These are phyloP conservation scores for Hypotaenidia okinawae DNA, from an alignment of 2,797 vertebrate species.

Conservation along the genomic window DNA sequence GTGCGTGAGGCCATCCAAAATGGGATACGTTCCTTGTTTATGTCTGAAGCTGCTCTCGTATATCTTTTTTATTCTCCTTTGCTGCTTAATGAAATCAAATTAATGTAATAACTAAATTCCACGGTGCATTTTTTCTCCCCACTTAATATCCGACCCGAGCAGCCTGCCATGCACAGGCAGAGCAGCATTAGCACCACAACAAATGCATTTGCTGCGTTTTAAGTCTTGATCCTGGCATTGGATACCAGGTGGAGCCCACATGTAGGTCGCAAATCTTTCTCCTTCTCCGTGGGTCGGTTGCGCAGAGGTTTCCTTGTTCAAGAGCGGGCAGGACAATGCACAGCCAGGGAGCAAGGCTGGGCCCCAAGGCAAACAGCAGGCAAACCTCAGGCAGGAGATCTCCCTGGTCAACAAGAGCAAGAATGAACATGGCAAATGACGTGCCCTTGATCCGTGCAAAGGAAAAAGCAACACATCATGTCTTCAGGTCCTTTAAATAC, in stretches of 20 bases:
- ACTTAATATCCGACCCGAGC: background rate
- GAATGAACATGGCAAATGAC: background rate
- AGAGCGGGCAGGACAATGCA: background rate
- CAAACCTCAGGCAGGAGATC: background rate
- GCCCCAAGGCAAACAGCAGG: background rate
- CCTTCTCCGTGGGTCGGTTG: background rate
- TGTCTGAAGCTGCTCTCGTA: constrained; percentile 40
- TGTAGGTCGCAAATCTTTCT: background rate
- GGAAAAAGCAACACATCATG: background rate
- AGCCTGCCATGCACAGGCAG: background rate
- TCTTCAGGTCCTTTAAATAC: background rate
- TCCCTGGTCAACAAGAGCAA: background rate
- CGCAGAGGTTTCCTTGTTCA: fast-evolving
- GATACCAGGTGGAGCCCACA: background rate
- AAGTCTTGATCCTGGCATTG: background rate
- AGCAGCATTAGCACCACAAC: background rate
- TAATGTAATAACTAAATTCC: constrained; percentile 45
- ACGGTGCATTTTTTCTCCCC: background rate
- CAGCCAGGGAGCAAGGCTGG: fast-evolving
- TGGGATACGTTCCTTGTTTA: constrained; percentile 28
- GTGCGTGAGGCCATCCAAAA: constrained; percentile 17
- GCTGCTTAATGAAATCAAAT: constrained; percentile 24
- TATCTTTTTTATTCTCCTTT: constrained; percentile 33
- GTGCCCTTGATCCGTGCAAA: background rate
- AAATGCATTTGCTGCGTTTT: background rate